Evolutionary conservation across 2,113 vertebrate genomes (phyloP).

Genomic region (Centropus unirufus): DNA sequence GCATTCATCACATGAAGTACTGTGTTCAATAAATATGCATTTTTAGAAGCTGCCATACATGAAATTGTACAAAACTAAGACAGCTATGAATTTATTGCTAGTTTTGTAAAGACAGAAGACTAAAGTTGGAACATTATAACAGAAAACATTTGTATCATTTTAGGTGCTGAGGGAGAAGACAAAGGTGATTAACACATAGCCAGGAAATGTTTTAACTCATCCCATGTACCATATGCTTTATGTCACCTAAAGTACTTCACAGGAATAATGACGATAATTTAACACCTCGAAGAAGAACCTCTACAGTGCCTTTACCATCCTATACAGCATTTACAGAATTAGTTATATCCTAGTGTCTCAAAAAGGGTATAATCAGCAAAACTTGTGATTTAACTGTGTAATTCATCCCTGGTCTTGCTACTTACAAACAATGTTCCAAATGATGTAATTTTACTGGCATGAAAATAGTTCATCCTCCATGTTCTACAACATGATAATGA

Average conservation of each 20-base stretch:
- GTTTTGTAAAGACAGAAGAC: not conserved
- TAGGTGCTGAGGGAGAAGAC: not conserved
- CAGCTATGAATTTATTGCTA: not conserved
- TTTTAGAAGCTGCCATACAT: not conserved
- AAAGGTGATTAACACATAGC: not conserved
- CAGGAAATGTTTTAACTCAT: not conserved
- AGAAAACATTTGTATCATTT: not conserved
- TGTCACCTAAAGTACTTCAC: not conserved
- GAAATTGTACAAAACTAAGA: not conserved
- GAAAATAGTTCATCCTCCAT: not conserved
- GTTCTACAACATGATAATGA: not conserved
- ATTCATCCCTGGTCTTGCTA: not conserved
- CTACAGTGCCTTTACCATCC: not conserved
- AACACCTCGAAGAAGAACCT: not conserved
- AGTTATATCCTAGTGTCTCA: not conserved
- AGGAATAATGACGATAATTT: not conserved
- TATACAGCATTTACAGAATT: not conserved
- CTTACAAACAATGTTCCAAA: not conserved
- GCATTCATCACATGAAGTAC: not conserved
- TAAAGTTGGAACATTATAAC: not conserved
- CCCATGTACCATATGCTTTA: not conserved
- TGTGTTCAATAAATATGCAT: accelerated
- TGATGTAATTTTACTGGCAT: too few species aligned
- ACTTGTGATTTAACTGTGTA: not conserved
- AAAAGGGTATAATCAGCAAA: not conserved